Evolutionary conservation across 1,140 invertebrate genomes (phyloP), one percentile per base, ranked within the genome.

Genomic region (Drosophila neocordata): DNA sequence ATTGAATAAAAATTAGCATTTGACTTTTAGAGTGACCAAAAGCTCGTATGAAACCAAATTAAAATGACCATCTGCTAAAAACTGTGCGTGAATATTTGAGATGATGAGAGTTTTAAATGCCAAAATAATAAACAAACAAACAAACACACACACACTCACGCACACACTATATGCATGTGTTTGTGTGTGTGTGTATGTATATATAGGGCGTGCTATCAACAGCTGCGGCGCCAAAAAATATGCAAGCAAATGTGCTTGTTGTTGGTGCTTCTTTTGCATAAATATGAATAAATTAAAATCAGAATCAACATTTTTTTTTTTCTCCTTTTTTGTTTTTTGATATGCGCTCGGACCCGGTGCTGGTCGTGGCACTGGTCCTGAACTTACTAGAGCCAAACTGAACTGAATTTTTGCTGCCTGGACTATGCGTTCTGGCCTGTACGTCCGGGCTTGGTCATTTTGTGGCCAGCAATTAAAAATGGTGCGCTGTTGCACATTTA

Each of bases 401-500:
- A 56, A 11, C 24, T 41, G 13, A 51, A 70, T 53, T 51, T 20
- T 34, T 4, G 2, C 22, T 4, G 22, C 4, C 2, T 24, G 22
- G 22, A 24, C 22, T 24, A 24, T 24, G 22, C 22, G 22, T 24
- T 24, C 59, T 58, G 51, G 69, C 24, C 48, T 58, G 69, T 55
- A 72, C 59, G 59, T 34, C 48, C 24, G n/a, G n/a, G 67, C 57
- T 64, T 52, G 82, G 69, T 75, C 73, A 81, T 87, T 81, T 82
- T 87, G 82, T 78, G 74, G 82, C 65, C 74, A 71, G 79, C 83
- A 87, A 87, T 87, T 87, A 87, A 88, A 87, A 87, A 87, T 88
- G 85, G 83, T 84, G 83, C 83, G 78, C 83, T 88, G 83, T 83
- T 88, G 83, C 83, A 87, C 83, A 88, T 87, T 87, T 87, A 87